phyloP scores from a whole-genome alignment of 2,113 vertebrate genomes.

The Trichechus manatus region DNA sequence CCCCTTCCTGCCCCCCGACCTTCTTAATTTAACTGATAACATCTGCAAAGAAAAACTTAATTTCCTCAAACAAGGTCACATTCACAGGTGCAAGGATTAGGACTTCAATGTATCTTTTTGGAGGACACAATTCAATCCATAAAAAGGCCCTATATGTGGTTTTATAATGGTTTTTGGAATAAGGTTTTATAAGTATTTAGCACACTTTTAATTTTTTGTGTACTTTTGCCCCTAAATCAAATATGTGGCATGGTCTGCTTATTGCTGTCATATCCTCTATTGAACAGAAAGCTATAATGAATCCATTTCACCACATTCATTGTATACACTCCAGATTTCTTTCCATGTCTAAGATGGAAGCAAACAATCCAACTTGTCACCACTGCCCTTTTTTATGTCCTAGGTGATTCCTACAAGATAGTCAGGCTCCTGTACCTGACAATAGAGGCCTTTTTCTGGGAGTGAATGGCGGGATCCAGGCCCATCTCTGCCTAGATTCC shows the following conservation, averaged over 20 bases:
- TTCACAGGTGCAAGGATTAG: not conserved
- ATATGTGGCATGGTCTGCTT: rapidly evolving
- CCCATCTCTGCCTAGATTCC: rapidly evolving
- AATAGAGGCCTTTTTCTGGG: rapidly evolving
- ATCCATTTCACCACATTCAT: rapidly evolving
- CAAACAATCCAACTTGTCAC: rapidly evolving
- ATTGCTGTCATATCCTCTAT: not conserved
- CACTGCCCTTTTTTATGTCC: rapidly evolving
- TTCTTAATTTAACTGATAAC: not conserved
- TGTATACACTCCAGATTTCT: not conserved
- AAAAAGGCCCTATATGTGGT: not conserved
- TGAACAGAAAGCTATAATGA: not conserved
- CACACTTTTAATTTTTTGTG: too few species aligned
- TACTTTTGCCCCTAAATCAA: not conserved
- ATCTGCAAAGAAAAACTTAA: not conserved
- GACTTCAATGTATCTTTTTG: not conserved
- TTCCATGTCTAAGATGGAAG: not conserved
- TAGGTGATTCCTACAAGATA: not conserved
- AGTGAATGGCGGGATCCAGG: rapidly evolving
- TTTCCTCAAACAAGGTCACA: not conserved
- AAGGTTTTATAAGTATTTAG: not conserved
- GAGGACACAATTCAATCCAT: not conserved
- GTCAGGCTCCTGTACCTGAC: rapidly evolving
- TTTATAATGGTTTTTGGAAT: not conserved
- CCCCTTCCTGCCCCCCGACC: too few species aligned